phyloP scores from a whole-genome alignment of 2,888 invertebrate genomes.

The Rhyacophila evoluta region DNA sequence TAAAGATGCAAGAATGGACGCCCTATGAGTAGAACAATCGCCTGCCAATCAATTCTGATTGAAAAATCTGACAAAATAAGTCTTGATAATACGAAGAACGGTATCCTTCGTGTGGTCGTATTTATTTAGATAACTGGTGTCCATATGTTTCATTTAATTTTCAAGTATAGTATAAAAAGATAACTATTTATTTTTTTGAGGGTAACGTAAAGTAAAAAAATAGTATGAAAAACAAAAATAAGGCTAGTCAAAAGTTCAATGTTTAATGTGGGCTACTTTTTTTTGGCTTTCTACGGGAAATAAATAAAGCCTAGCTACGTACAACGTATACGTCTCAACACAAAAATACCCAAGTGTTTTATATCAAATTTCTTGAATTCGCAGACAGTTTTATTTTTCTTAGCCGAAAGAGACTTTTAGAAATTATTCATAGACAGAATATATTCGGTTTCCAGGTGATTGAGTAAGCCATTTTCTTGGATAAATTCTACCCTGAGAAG shows the following conservation, averaged over 20 bases:
- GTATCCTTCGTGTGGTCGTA: too few species aligned
- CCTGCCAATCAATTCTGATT: too few species aligned
- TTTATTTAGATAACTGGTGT: too few species aligned
- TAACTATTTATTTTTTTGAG: not conserved
- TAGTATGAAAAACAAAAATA: not conserved
- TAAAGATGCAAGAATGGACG: too few species aligned
- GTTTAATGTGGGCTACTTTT: too few species aligned
- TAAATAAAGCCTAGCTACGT: not conserved
- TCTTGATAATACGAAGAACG: too few species aligned
- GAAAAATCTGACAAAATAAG: too few species aligned
- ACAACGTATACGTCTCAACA: not conserved
- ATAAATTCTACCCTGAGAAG: too few species aligned
- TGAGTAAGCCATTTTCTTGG: not conserved
- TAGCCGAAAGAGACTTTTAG: not conserved
- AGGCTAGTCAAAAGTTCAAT: not conserved
- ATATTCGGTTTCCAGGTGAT: constrained; percentile 14
- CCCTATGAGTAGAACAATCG: too few species aligned
- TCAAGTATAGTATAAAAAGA: not conserved
- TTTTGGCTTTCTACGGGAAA: not conserved
- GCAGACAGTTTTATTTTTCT: not conserved
- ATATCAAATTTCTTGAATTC: not conserved
- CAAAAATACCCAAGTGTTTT: not conserved
- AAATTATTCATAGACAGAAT: not conserved
- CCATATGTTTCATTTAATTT: not conserved
- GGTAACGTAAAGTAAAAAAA: not conserved